Conservation (phyloP, 1,140 invertebrate species). For the Schlechtendalia chinensis region DNA sequence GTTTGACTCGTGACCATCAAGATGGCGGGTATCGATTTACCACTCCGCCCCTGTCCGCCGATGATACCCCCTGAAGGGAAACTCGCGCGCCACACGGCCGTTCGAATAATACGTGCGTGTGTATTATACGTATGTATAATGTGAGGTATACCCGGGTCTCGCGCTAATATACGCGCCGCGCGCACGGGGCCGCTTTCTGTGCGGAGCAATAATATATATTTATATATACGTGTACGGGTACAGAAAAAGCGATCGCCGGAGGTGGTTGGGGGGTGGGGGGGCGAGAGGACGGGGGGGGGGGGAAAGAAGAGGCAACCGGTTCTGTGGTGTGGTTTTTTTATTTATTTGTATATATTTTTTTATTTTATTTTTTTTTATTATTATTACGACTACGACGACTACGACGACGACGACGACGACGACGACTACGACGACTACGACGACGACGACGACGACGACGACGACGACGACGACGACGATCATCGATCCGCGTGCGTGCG, state of each 20-base stretch:
- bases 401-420: conserved; percentile 10
- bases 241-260: conserved; percentile 16
- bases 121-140: neutral
- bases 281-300: neutral
- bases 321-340: conserved; percentile 46
- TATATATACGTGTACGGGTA: neutral
- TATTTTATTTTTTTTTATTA: conserved; percentile 41
- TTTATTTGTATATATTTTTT: no score
- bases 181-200: conserved; percentile 22
- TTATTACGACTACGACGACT: conserved; percentile 32
- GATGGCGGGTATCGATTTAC: conserved; percentile 49
- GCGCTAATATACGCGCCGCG: conserved; percentile 41
- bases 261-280: no score
- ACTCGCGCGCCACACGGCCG: conserved; percentile 14
- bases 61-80: conserved; percentile 37
- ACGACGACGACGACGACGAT: conserved; percentile 35
- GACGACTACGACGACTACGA: conserved; percentile 29
- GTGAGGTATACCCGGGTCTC: conserved; percentile 17
- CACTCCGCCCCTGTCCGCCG: neutral
- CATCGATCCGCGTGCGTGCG: conserved; percentile 45
- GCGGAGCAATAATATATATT: neutral
- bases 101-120: neutral
- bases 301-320: conserved; percentile 42
- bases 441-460: conserved; percentile 8
- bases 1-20: conserved; percentile 49